These are phyloP conservation scores for Drosophila sp. DNA, from an alignment of 1,140 invertebrate genomes.

Conservation along the genomic window DNA sequence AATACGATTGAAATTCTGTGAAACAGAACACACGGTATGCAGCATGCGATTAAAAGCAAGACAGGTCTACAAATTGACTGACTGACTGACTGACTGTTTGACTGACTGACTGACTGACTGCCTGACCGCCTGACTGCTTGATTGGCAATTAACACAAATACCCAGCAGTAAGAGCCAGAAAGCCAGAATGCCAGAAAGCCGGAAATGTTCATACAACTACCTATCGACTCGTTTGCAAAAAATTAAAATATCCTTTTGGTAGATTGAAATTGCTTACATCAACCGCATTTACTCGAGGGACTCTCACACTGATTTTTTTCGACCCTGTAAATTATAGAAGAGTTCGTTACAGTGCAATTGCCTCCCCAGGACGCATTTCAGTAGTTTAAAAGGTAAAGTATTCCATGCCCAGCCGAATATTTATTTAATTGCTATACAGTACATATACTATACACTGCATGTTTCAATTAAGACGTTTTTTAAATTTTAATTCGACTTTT, in stretches of 20 bases:
- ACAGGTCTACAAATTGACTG: neutral
- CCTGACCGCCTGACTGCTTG: neutral
- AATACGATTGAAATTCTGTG: neutral
- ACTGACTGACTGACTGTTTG: too few species aligned
- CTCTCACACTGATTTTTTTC: neutral
- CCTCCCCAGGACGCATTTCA: neutral
- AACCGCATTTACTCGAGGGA: neutral
- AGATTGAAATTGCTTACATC: neutral
- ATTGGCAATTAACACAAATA: conserved; percentile 10
- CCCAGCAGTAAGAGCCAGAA: neutral
- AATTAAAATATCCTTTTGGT: neutral
- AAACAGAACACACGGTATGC: neutral
- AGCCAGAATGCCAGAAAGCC: conserved; percentile 5
- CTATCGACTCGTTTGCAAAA: neutral
- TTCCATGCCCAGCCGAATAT: neutral
- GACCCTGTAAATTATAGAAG: neutral
- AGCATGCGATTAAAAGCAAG: neutral
- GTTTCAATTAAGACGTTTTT: too few species aligned
- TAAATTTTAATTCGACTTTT: too few species aligned
- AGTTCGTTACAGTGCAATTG: neutral
- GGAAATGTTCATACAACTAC: neutral
- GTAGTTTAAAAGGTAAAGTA: neutral
- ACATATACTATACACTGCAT: too few species aligned
- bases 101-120: neutral
- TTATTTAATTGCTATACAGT: neutral